Percentiles rank a stretch among this genome's conserved stretches.
These are phyloP conservation scores for Calliopsis andreniformis DNA, from an alignment of 1,140 invertebrate species.

Conservation along the genomic window DNA sequence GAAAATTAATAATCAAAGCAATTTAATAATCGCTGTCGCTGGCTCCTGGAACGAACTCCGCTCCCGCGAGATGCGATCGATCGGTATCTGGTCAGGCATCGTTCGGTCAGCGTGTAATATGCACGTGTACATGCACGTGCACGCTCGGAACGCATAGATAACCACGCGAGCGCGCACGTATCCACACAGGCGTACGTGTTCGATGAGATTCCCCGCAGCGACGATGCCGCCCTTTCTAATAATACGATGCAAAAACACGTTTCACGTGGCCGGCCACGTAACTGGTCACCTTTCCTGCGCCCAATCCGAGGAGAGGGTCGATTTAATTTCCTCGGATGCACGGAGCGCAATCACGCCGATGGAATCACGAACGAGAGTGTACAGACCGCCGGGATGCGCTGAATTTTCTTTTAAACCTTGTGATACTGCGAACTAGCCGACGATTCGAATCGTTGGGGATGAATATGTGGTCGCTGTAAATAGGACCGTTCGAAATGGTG, in stretches of 20 bases:
- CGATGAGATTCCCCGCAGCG: neutral
- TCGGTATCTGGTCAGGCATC: slow-evolving; percentile 40
- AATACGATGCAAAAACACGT: slow-evolving; percentile 9
- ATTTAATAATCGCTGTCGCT: slow-evolving; percentile 55
- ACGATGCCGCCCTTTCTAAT: neutral
- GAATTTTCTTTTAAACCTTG: slow-evolving; percentile 3
- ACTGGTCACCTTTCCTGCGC: neutral
- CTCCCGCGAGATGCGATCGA: slow-evolving; percentile 53
- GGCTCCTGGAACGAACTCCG: slow-evolving; percentile 30
- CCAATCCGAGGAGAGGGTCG: neutral
- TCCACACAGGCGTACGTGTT: neutral
- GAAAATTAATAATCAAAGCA: slow-evolving; percentile 52
- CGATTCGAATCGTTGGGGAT: neutral
- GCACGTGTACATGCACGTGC: neutral
- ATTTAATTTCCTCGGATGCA: slow-evolving; percentile 13
- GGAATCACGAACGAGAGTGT: neutral
- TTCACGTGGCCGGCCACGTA: neutral
- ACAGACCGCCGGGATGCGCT: neutral
- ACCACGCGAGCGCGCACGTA: neutral
- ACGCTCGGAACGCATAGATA: neutral
- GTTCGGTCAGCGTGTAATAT: neutral
- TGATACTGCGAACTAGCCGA: too few relatives aligned
- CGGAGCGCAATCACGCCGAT: slow-evolving; percentile 1
- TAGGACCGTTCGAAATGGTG: too few relatives aligned
- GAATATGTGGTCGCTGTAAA: too few relatives aligned